phyloP scores from a whole-genome alignment of 2,888 invertebrate species.

The Cosmia pyralina region DNA sequence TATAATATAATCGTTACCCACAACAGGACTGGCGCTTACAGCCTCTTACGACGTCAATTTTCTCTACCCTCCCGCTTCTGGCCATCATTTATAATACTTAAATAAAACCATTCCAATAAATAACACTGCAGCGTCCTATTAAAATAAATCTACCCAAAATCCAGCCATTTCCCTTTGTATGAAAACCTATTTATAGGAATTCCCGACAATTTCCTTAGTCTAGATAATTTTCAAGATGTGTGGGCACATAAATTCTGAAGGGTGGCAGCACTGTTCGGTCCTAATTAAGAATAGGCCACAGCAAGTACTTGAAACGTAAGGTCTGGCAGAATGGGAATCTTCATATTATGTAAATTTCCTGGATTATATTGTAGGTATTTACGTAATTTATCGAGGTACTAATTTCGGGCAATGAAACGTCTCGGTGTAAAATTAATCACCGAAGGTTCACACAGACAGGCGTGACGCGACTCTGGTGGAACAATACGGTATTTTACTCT shows the following conservation, averaged over 20 bases:
- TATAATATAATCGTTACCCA: conserved; percentile 26
- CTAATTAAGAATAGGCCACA: conserved; percentile 75
- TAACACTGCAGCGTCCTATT: conserved; percentile 30
- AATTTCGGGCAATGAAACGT: conserved; percentile 63
- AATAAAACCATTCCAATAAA: conserved; percentile 46
- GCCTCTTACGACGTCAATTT: conserved; percentile 19
- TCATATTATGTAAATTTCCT: conserved; percentile 73
- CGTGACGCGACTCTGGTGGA: too few species aligned
- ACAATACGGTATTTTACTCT: too few species aligned
- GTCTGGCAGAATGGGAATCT: conserved; percentile 70
- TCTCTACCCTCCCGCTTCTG: background rate
- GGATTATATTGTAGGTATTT: conserved; percentile 65
- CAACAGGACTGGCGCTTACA: conserved; percentile 22
- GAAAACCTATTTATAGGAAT: conserved; percentile 34
- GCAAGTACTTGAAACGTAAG: conserved; percentile 64
- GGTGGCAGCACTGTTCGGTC: conserved; percentile 48
- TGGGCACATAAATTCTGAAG: conserved; percentile 55
- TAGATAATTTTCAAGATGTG: conserved; percentile 46
- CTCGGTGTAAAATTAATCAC: conserved; percentile 58
- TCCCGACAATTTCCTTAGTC: conserved; percentile 41
- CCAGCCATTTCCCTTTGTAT: conserved; percentile 25
- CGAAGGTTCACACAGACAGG: background rate
- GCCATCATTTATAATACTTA: conserved; percentile 57
- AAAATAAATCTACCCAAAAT: conserved; percentile 49
- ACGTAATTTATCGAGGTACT: conserved; percentile 68